A percentile compares a stretch with the other conserved stretches of the same genome.
Conservation (phyloP, 2,113 vertebrate species). For the Tachycineta bicolor region DNA sequence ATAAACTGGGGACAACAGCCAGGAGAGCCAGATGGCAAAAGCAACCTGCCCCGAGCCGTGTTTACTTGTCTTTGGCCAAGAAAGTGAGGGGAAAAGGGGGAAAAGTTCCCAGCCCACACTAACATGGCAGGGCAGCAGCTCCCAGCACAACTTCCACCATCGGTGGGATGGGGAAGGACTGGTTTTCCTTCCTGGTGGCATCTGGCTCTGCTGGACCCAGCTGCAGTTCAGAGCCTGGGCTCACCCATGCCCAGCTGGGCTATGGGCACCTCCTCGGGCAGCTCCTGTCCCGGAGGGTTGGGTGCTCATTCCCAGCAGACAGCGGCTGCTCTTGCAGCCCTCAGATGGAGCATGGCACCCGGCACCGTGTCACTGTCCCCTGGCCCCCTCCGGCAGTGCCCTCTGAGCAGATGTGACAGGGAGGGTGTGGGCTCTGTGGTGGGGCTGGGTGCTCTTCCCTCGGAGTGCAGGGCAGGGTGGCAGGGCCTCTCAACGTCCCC, state of each 20-base stretch:
- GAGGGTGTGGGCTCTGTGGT: not conserved
- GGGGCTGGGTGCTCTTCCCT: not conserved
- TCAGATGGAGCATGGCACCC: not conserved
- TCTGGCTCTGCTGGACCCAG: accelerated
- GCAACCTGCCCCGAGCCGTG: accelerated
- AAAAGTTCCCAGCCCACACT: not conserved
- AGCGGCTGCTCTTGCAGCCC: not conserved
- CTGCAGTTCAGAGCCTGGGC: not conserved
- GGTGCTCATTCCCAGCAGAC: not conserved
- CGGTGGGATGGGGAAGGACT: not conserved
- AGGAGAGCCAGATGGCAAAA: not conserved
- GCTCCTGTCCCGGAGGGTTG: not conserved
- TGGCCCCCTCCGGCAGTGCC: accelerated
- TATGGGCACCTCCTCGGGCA: accelerated
- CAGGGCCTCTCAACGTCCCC: not conserved
- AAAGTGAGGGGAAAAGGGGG: not conserved
- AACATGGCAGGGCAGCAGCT: not conserved
- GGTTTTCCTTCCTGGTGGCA: not conserved
- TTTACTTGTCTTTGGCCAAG: not conserved
- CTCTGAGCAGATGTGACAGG: accelerated
- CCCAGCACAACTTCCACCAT: not conserved
- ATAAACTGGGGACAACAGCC: not conserved
- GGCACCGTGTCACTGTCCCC: accelerated
- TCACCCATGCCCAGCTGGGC: accelerated
- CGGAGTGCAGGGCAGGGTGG: not conserved